These are phyloP conservation scores for Tringa solitaria DNA, from an alignment of 2,113 vertebrate genomes.

Conservation along the genomic window DNA sequence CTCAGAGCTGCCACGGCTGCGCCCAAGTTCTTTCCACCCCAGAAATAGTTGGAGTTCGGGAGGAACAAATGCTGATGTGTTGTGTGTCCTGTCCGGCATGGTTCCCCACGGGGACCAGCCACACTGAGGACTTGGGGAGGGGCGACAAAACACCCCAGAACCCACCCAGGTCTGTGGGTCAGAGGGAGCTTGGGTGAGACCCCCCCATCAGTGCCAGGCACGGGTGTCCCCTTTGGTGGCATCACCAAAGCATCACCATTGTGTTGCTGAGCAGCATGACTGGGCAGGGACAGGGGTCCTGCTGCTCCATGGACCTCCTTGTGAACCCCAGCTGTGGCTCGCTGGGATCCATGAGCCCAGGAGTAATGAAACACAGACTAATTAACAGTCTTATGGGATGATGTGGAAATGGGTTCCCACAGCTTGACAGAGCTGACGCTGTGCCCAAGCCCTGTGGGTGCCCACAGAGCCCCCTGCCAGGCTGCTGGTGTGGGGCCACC, in stretches of 20 bases:
- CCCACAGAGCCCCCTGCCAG: neutral
- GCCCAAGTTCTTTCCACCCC: conserved; percentile 37
- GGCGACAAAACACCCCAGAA: neutral
- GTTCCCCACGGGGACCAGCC: accelerated
- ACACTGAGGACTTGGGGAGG: accelerated
- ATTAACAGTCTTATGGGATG: neutral
- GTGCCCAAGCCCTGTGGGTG: accelerated
- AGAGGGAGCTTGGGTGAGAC: neutral
- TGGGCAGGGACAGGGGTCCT: neutral
- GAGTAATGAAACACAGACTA: accelerated
- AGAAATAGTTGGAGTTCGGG: neutral
- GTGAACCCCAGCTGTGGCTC: neutral
- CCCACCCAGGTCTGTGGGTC: accelerated
- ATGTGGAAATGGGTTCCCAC: neutral
- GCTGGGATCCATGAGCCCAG: accelerated
- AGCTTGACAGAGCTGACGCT: neutral
- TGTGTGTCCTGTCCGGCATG: neutral
- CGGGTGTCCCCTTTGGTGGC: accelerated
- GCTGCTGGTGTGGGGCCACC: neutral
- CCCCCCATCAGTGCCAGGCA: accelerated
- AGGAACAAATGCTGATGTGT: neutral
- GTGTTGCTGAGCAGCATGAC: accelerated
- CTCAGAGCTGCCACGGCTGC: conserved; percentile 69
- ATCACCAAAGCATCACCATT: accelerated
- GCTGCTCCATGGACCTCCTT: accelerated